A percentile compares a stretch with the other conserved stretches of the same genome.
Evolutionary conservation across 2,113 vertebrate genomes (phyloP).

Genomic region (Condylura cristata): DNA sequence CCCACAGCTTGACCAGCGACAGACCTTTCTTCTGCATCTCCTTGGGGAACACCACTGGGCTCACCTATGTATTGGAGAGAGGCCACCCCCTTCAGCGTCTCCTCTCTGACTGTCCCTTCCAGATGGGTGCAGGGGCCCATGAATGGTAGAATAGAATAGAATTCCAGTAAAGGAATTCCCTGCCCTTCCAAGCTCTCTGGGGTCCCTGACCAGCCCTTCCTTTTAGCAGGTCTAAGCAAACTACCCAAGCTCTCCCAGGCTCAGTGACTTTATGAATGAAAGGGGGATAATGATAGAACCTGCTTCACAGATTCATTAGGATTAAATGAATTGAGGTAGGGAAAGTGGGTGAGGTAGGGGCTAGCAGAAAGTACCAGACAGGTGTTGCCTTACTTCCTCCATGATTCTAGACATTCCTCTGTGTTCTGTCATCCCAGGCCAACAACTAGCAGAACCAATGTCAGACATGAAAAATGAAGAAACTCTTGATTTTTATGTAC

Average conservation of each 20-base stretch:
- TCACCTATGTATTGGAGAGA: not conserved
- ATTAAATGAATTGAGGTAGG: not conserved
- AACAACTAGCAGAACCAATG: not conserved
- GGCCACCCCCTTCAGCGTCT: not conserved
- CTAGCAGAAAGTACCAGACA: not conserved
- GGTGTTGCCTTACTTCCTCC: not conserved
- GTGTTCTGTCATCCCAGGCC: not conserved
- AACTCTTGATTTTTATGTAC: not conserved
- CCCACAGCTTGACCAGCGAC: not conserved
- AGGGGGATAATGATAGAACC: not conserved
- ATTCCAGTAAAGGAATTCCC: fast-evolving
- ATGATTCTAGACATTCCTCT: not conserved
- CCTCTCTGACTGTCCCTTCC: not conserved
- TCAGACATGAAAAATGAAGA: not conserved
- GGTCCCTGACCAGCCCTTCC: not conserved
- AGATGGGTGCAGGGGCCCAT: fast-evolving
- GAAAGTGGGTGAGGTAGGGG: not conserved
- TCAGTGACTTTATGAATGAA: not conserved
- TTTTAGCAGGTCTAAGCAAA: not conserved
- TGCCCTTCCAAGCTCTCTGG: not conserved
- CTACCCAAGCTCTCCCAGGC: not conserved
- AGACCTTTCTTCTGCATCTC: fast-evolving
- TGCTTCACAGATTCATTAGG: not conserved
- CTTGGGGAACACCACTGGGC: no score
- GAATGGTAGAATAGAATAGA: no score